These are phyloP conservation scores for Puntigrus tetrazona DNA, from an alignment of 2,113 vertebrate genomes.

Conservation along the genomic window DNA sequence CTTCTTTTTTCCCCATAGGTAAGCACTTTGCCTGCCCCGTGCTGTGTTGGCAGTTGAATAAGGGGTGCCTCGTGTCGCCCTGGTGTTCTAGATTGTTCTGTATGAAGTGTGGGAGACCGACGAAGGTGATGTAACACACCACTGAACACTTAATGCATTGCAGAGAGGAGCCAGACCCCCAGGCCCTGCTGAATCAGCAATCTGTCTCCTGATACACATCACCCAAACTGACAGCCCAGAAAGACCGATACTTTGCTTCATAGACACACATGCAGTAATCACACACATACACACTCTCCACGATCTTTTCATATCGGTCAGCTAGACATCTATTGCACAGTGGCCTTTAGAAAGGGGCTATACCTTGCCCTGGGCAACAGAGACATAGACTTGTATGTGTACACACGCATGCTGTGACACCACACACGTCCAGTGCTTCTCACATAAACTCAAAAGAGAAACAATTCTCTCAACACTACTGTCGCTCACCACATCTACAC, in stretches of 20 bases:
- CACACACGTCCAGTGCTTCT: background rate
- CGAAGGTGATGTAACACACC: constrained; percentile 69
- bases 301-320: constrained; percentile 17
- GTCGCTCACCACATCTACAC: background rate
- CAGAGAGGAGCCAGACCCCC: constrained; percentile 45
- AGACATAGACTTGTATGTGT: background rate
- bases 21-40: constrained; percentile 69
- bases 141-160: constrained; percentile 52
- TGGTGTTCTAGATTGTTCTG: constrained; percentile 59
- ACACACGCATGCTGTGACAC: background rate
- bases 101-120: constrained; percentile 65
- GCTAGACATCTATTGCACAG: background rate
- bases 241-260: constrained; percentile 35
- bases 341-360: constrained; percentile 13
- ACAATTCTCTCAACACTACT: background rate
- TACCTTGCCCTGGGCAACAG: constrained; percentile 28
- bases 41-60: constrained; percentile 49
- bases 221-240: constrained; percentile 45
- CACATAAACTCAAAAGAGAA: background rate
- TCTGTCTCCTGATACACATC: constrained; percentile 52
- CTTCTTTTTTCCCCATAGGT: constrained; percentile 68
- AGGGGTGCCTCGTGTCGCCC: constrained; percentile 31
- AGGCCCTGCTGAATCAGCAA: constrained; percentile 52
- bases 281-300: constrained; percentile 33
- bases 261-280: background rate